Conservation (phyloP, 1,140 invertebrate genomes). For the Drosophila biarmipes region DNA sequence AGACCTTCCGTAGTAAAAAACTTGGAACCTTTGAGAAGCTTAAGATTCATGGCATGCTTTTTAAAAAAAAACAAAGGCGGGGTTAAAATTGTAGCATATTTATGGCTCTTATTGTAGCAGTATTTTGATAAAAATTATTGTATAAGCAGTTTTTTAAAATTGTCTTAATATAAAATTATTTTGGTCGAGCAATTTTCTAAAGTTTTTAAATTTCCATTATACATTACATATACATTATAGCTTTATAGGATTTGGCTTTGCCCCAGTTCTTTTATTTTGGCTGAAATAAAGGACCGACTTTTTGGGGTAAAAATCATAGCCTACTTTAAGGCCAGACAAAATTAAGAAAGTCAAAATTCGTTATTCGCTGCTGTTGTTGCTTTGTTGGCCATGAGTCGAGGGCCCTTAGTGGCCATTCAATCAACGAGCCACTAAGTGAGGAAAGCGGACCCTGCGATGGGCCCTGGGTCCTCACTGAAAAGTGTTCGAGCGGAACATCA, state of each 20-base stretch:
- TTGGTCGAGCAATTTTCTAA: no score
- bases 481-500: slow-evolving; percentile 73
- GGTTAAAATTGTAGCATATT: no score
- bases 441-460: slow-evolving; percentile 20
- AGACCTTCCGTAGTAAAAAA: neutral
- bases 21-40: slow-evolving; percentile 15
- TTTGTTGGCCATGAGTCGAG: slow-evolving; percentile 42
- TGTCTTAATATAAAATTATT: no score
- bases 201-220: no score
- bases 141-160: no score
- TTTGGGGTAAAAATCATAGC: slow-evolving; percentile 16
- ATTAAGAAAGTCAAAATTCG: slow-evolving; percentile 28
- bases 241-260: no score
- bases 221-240: no score
- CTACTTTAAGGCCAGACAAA: slow-evolving; percentile 16
- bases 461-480: slow-evolving; percentile 38
- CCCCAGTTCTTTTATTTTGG: no score
- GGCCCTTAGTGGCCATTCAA: slow-evolving; percentile 75
- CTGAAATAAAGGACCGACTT: neutral
- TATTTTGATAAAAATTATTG: neutral
- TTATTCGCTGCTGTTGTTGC: slow-evolving; percentile 4
- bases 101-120: slow-evolving; percentile 11
- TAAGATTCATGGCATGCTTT: neutral
- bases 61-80: no score
- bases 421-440: slow-evolving; percentile 48